A percentile compares a stretch with the other conserved stretches of the same genome.
Conservation (phyloP, 2,113 vertebrate species). For the Osmerus mordax region DNA sequence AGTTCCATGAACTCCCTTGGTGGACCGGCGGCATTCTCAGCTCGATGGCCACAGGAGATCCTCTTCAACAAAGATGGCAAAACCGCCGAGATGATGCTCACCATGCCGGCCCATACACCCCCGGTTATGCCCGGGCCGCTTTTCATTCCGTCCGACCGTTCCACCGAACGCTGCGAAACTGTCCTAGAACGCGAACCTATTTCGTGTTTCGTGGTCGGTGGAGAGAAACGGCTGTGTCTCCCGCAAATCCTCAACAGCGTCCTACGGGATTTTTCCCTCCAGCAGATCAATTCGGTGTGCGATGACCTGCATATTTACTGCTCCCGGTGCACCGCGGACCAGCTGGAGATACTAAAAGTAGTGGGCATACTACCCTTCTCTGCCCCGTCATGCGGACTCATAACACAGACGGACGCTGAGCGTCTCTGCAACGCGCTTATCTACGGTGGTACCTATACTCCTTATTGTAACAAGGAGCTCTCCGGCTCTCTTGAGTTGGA, state of each 20-base stretch:
- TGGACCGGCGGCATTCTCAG: constrained; percentile 95
- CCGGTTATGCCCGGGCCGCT: constrained; percentile 89
- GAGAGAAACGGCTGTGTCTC: constrained; percentile 94
- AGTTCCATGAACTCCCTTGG: constrained; percentile 97
- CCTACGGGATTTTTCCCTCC: constrained; percentile 93
- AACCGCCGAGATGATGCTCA: constrained; percentile 76
- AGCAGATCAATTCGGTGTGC: constrained; percentile 99
- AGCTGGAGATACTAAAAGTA: constrained; percentile 98
- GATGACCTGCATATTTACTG: constrained; percentile 98
- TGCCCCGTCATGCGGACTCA: constrained; percentile 95
- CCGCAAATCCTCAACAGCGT: constrained; percentile 99
- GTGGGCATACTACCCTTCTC: constrained; percentile 97
- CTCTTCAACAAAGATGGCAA: constrained; percentile 87
- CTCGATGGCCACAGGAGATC: constrained; percentile 94
- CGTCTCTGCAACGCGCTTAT: constrained; percentile 94
- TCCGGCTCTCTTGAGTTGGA: constrained; percentile 83
- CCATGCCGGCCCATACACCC: constrained; percentile 81
- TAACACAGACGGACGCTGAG: constrained; percentile 97
- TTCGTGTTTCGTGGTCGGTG: constrained; percentile 97
- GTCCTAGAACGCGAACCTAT: constrained; percentile 95
- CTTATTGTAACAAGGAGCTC: constrained; percentile 87
- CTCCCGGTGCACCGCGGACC: constrained; percentile 95
- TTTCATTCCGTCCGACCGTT: constrained; percentile 94
- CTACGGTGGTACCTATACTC: constrained; percentile 88
- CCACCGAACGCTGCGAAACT: constrained; percentile 96